A percentile compares a stretch with the other conserved stretches of the same genome.
Conservation (phyloP, 2,888 invertebrate species). For the Minunthozetes semirufus region DNA sequence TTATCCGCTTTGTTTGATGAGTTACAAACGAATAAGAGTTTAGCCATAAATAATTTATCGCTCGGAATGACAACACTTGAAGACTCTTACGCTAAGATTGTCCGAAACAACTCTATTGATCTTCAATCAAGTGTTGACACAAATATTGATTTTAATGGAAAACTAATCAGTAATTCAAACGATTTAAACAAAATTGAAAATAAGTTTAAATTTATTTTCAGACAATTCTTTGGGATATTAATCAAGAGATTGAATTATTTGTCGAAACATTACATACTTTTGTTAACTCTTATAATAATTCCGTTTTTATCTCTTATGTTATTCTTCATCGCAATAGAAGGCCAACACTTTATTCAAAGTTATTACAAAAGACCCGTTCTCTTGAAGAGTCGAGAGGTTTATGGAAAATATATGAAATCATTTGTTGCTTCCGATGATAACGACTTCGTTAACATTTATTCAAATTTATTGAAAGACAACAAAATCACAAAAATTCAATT, state of each 20-base stretch:
- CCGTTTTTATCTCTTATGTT: background rate
- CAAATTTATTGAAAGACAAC: background rate
- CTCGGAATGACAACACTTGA: constrained; percentile 14
- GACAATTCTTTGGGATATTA: background rate
- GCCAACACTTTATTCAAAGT: background rate
- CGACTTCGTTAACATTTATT: background rate
- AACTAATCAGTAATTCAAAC: background rate
- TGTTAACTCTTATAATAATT: background rate
- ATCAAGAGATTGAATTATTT: background rate
- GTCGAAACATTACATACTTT: background rate
- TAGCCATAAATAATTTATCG: constrained; percentile 1
- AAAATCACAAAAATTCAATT: background rate
- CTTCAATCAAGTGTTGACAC: too few species aligned
- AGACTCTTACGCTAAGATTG: background rate
- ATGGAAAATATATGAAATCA: background rate
- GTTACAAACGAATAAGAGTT: background rate
- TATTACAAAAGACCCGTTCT: background rate
- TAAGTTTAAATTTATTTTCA: background rate
- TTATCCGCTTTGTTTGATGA: background rate
- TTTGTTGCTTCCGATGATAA: background rate
- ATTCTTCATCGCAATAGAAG: background rate
- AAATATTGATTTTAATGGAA: background rate
- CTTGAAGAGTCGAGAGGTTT: background rate
- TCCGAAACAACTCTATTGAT: background rate
- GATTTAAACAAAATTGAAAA: background rate